These are phyloP conservation scores for Onychostruthus taczanowskii DNA, from an alignment of 2,113 vertebrate genomes.

Conservation along the genomic window DNA sequence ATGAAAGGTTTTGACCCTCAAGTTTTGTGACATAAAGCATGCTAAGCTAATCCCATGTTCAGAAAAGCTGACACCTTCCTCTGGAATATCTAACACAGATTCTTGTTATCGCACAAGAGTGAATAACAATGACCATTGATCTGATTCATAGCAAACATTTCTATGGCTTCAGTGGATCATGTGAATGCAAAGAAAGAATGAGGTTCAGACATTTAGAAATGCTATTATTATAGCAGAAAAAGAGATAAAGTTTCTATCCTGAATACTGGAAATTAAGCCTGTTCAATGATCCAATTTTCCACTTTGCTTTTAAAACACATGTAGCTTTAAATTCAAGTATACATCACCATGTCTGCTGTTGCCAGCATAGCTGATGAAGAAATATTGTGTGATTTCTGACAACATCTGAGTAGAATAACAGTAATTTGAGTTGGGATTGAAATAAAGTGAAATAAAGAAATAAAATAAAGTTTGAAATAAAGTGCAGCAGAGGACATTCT, in stretches of 20 bases:
- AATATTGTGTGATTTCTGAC: slow-evolving; percentile 4
- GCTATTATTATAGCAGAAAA: not conserved
- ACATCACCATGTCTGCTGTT: not conserved
- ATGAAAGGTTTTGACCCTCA: not conserved
- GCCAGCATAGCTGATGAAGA: not conserved
- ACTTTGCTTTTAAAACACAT: not conserved
- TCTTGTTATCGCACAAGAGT: not conserved
- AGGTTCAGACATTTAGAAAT: not conserved
- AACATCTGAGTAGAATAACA: not conserved
- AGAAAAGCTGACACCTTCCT: not conserved
- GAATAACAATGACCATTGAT: not conserved
- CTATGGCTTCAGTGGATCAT: not conserved
- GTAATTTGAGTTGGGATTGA: not conserved
- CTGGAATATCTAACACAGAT: not conserved
- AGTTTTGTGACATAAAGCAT: not conserved
- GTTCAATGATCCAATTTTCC: not conserved
- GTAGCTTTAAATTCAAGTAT: not conserved
- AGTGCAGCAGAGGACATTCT: not conserved
- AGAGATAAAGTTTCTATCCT: not conserved
- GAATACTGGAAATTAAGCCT: not conserved
- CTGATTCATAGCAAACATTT: not conserved
- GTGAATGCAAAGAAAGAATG: not conserved
- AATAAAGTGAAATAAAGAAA: not conserved
- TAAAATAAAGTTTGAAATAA: not conserved
- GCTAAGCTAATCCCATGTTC: not conserved